Conservation (phyloP, 2,797 vertebrate species). For the Anguilla anguilla region DNA sequence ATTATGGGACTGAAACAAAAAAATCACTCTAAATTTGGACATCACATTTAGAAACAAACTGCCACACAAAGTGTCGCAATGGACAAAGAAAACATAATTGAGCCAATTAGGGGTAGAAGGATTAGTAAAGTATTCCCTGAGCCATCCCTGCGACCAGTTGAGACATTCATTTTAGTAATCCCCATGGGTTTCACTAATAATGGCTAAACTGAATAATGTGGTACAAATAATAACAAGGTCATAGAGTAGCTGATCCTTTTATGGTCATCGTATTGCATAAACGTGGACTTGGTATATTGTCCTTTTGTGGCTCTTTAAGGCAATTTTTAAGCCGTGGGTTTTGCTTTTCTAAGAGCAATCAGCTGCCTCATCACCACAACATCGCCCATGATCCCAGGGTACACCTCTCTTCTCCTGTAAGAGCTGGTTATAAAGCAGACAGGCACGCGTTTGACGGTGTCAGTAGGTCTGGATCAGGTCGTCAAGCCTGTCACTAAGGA, state of each 20-base stretch:
- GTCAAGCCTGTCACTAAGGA: conserved; percentile 17
- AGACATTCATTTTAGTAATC: background rate
- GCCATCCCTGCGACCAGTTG: background rate
- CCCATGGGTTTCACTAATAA: background rate
- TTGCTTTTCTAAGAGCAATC: background rate
- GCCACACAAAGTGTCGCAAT: background rate
- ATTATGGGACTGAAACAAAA: background rate
- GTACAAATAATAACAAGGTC: background rate
- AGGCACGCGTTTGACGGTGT: background rate
- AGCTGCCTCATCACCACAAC: background rate
- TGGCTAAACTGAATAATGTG: background rate
- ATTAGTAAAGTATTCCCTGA: background rate
- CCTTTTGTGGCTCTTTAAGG: background rate
- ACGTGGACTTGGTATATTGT: background rate
- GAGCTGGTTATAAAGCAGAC: background rate
- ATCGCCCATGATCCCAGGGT: background rate
- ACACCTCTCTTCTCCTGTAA: too few relatives aligned
- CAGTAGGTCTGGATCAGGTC: background rate
- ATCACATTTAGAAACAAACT: background rate
- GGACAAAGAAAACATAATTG: background rate
- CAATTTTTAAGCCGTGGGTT: too few relatives aligned
- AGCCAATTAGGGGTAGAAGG: too few relatives aligned
- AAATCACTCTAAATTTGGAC: background rate
- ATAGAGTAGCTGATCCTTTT: background rate
- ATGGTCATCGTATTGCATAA: background rate